phyloP scores from a whole-genome alignment of 2,888 invertebrate genomes.

The Tachina grossa region DNA sequence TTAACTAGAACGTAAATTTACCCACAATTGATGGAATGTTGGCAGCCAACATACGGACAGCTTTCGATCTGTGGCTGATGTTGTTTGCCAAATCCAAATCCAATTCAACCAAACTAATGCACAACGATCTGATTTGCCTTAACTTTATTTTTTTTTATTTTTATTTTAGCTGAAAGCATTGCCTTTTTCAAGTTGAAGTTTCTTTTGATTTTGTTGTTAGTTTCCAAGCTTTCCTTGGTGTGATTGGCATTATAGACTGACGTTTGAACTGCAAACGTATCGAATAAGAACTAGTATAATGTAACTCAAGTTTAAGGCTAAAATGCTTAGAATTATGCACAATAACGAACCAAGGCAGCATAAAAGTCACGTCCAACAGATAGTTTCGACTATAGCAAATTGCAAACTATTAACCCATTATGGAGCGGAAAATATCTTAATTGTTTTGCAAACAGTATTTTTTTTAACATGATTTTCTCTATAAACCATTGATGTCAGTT shows the following conservation, averaged over 20 bases:
- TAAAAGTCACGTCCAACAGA: conserved; percentile 64
- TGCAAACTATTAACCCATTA: conserved; percentile 52
- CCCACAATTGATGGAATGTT: conserved; percentile 73
- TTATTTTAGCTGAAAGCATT: conserved; percentile 55
- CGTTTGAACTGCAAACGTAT: conserved; percentile 71
- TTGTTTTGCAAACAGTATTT: too few species aligned
- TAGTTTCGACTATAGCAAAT: conserved; percentile 61
- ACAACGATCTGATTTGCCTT: conserved; percentile 69
- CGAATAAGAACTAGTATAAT: conserved; percentile 66
- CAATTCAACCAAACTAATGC: conserved; percentile 60
- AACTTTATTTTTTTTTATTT: conserved; percentile 40
- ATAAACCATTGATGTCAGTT: too few species aligned
- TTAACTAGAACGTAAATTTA: conserved; percentile 69
- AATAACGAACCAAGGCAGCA: conserved; percentile 57
- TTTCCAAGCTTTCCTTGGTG: conserved; percentile 50
- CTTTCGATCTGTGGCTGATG: conserved; percentile 69
- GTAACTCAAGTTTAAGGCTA: conserved; percentile 62
- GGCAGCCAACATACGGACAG: conserved; percentile 71
- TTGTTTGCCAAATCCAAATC: conserved; percentile 53
- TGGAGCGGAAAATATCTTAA: background rate
- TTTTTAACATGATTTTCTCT: too few species aligned
- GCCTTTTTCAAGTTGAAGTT: conserved; percentile 50
- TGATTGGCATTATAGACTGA: conserved; percentile 68
- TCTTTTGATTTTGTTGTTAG: conserved; percentile 16
- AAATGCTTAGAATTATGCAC: conserved; percentile 55